A percentile compares a stretch with the other conserved stretches of the same genome.
Evolutionary conservation across 2,888 invertebrate species (phyloP).

Genomic region (Pachymerium ferrugineum): DNA sequence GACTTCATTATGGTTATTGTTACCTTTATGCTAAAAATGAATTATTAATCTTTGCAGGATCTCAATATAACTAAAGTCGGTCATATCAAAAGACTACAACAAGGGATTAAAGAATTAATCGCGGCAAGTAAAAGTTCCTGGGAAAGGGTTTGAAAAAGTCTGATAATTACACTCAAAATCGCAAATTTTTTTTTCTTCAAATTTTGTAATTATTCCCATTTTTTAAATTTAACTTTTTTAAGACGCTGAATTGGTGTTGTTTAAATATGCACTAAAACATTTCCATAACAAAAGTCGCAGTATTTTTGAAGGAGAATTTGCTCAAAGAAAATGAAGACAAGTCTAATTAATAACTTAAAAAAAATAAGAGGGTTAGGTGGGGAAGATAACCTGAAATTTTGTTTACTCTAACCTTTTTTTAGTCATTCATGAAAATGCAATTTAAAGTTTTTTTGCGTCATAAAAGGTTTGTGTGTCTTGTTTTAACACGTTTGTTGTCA

Average conservation of each 20-base stretch:
- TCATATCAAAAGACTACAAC: conserved; percentile 88
- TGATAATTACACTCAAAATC: too few species aligned
- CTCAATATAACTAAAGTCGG: conserved; percentile 92
- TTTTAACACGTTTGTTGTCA: too few species aligned
- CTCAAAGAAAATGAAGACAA: background rate
- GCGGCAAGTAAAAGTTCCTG: background rate
- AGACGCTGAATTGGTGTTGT: too few species aligned
- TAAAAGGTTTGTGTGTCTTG: too few species aligned
- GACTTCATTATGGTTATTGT: too few species aligned
- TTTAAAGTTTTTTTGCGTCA: too few species aligned
- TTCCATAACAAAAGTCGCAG: background rate
- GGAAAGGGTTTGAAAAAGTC: background rate
- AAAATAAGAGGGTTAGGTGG: too few species aligned
- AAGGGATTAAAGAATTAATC: conserved; percentile 71
- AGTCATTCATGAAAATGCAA: too few species aligned
- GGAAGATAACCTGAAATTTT: too few species aligned
- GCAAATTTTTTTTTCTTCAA: background rate
- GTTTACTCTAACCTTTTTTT: too few species aligned
- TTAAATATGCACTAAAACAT: background rate
- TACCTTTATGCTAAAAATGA: background rate
- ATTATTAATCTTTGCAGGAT: conserved; percentile 59
- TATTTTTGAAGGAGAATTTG: background rate
- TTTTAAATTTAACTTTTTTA: background rate
- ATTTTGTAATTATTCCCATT: background rate
- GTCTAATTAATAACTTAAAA: too few species aligned